Conservation (phyloP, 2,797 vertebrate genomes). For the Sebastes kiyomatsui region DNA sequence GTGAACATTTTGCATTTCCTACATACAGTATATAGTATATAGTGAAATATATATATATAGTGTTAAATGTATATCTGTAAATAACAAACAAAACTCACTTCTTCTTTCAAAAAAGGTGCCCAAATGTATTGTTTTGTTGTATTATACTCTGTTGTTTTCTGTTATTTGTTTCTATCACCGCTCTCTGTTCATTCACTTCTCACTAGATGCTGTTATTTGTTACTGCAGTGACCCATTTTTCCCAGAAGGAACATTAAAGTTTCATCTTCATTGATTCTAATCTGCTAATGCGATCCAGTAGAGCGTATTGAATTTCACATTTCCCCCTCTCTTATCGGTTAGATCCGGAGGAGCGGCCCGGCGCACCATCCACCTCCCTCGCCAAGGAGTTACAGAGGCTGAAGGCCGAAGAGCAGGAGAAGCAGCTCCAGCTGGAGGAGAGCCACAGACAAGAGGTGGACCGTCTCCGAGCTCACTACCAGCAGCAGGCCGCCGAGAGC, state of each 20-base stretch:
- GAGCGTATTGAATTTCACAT: slow-evolving; percentile 4
- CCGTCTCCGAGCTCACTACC: slow-evolving; percentile 83
- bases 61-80: not conserved
- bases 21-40: not conserved
- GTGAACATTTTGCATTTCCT: not conserved
- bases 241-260: slow-evolving; percentile 11
- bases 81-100: not conserved
- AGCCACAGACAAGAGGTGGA: slow-evolving; percentile 85
- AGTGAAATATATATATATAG: not conserved
- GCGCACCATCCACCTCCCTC: slow-evolving; percentile 32
- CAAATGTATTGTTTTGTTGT: not conserved
- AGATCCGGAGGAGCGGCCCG: slow-evolving; percentile 56
- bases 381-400: slow-evolving; percentile 70
- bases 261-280: slow-evolving; percentile 10
- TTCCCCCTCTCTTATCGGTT: not conserved
- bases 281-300: not conserved
- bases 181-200: not conserved
- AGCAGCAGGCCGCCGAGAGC: slow-evolving; percentile 84
- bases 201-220: not conserved
- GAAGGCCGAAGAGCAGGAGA: slow-evolving; percentile 77
- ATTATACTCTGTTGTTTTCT: not conserved
- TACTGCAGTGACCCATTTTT: not conserved
- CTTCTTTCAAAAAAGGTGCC: not conserved
- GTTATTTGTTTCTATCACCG: not conserved
- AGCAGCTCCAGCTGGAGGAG: slow-evolving; percentile 82